Conservation (phyloP, 2,888 invertebrate species). For the Heliconius cydno region DNA sequence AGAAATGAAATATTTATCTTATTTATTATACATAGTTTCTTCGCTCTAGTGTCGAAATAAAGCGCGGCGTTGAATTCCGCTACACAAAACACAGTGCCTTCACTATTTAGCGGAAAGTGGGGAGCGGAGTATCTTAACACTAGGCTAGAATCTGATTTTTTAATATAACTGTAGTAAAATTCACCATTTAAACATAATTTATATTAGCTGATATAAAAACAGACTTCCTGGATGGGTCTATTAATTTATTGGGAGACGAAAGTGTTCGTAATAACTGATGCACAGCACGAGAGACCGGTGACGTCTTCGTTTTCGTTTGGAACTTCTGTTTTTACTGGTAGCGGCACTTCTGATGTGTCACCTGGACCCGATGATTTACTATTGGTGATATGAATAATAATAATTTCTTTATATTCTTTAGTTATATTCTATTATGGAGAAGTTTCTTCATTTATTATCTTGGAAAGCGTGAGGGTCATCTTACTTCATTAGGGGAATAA, state of each 20-base stretch:
- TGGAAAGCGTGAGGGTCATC: no score
- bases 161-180: no score
- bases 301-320: constrained; percentile 67
- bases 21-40: no score
- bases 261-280: constrained; percentile 65
- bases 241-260: constrained; percentile 77
- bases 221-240: constrained; percentile 73
- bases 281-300: constrained; percentile 68
- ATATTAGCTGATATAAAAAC: neutral
- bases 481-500: no score
- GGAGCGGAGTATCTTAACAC: no score
- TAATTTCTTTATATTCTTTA: neutral
- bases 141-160: no score
- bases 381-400: constrained; percentile 55
- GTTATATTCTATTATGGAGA: neutral
- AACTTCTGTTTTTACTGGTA: constrained; percentile 68
- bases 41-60: no score
- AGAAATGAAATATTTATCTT: no score
- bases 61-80: no score
- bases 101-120: no score
- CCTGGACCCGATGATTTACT: constrained; percentile 65
- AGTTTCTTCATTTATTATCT: neutral
- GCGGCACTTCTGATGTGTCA: constrained; percentile 62
- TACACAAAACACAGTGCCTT: no score
- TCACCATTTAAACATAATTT: no score